A percentile compares a stretch with the other conserved stretches of the same genome.
These are phyloP conservation scores for Aphrophora alni DNA, from an alignment of 2,888 invertebrate species.

Conservation along the genomic window DNA sequence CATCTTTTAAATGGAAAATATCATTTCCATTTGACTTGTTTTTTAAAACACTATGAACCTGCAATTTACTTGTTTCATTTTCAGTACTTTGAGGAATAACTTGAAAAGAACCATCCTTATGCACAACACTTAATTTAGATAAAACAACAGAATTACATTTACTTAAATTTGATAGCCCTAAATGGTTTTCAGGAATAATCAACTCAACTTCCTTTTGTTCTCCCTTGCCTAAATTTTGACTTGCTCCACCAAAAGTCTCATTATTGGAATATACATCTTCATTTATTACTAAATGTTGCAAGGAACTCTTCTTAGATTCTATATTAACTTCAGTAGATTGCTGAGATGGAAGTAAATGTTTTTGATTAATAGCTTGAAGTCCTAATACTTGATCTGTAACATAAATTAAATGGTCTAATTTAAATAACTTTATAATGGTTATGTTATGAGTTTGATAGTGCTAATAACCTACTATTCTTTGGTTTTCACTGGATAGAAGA, in stretches of 20 bases:
- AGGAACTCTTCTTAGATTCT: background rate
- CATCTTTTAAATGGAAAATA: background rate
- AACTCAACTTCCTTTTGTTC: no score
- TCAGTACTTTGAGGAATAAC: background rate
- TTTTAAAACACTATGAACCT: background rate
- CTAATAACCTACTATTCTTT: no score
- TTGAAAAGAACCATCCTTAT: background rate
- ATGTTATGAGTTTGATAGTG: no score
- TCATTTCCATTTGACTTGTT: background rate
- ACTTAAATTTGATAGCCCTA: no score
- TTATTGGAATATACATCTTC: background rate
- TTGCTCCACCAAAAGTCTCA: background rate
- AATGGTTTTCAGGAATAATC: no score
- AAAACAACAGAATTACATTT: no score
- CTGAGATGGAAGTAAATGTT: background rate
- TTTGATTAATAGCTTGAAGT: no score
- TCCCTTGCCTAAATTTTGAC: no score
- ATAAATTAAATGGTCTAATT: background rate
- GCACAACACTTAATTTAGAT: background rate
- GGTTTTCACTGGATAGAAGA: no score
- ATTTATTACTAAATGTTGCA: background rate
- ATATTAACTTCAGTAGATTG: background rate
- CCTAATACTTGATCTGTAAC: background rate
- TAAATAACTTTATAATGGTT: background rate
- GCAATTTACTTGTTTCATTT: background rate